phyloP scores from a whole-genome alignment of 2,888 invertebrate species.

The Cheilosia soror region DNA sequence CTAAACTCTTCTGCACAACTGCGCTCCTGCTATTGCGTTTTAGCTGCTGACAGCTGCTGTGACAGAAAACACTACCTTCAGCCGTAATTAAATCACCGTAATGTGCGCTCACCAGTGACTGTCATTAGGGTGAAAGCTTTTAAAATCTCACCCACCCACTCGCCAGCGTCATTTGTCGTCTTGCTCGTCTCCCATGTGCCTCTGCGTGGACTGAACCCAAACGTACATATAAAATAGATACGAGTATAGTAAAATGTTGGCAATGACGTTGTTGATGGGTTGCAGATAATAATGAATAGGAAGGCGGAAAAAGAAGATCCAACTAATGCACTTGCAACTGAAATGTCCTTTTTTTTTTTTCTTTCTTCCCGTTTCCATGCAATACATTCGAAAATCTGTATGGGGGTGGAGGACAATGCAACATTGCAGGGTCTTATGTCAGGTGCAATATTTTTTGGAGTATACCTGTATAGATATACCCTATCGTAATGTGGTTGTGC shows the following conservation, averaged over 20 bases:
- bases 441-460: constrained; percentile 47
- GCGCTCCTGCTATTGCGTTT: constrained; percentile 28
- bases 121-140: constrained; percentile 74
- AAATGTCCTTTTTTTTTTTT: constrained; percentile 35
- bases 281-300: constrained; percentile 62
- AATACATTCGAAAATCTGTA: constrained; percentile 36
- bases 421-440: constrained; percentile 5
- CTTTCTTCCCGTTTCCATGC: neutral
- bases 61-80: constrained; percentile 70
- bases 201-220: too few species aligned
- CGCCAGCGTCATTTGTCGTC: constrained; percentile 22
- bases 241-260: constrained; percentile 49
- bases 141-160: constrained; percentile 70
- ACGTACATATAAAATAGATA: too few species aligned
- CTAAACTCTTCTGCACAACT: constrained; percentile 55
- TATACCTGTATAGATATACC: too few species aligned
- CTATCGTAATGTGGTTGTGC: too few species aligned
- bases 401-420: constrained; percentile 30
- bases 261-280: constrained; percentile 67
- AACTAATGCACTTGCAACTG: constrained; percentile 60
- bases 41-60: constrained; percentile 68
- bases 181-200: neutral
- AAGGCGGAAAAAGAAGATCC: constrained; percentile 46
- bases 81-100: constrained; percentile 72
- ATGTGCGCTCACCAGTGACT: constrained; percentile 67